Percentiles rank a stretch among this genome's conserved stretches.
These are phyloP conservation scores for Dinoponera quadriceps DNA, from an alignment of 1,140 invertebrate genomes.

Conservation along the genomic window DNA sequence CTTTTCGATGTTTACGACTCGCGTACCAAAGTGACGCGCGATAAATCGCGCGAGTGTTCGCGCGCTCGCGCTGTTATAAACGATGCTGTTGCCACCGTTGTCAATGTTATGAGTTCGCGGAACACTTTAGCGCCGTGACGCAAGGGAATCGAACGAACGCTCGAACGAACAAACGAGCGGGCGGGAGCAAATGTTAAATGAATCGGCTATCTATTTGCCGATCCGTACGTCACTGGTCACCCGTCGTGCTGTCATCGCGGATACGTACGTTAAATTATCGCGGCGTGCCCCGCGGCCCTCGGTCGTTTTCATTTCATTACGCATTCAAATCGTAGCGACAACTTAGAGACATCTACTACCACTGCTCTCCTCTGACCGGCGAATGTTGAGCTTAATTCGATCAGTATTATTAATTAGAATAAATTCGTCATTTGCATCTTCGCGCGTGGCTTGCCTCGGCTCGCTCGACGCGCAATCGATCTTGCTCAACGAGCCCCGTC, in stretches of 20 bases:
- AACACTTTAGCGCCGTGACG: constrained; percentile 64
- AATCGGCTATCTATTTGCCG: constrained; percentile 63
- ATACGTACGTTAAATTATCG: constrained; percentile 13
- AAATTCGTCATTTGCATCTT: constrained; percentile 10
- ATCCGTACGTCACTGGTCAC: constrained; percentile 21
- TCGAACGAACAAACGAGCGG: constrained; percentile 18
- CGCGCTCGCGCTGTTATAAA: constrained; percentile 44
- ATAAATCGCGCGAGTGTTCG: constrained; percentile 28
- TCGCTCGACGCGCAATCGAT: neutral
- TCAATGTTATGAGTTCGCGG: constrained; percentile 71
- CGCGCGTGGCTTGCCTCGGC: neutral
- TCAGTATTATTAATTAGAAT: constrained; percentile 25
- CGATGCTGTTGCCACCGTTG: constrained; percentile 64
- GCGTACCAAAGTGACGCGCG: constrained; percentile 17
- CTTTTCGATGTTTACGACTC: constrained; percentile 29
- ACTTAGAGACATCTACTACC: neutral
- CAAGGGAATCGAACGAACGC: constrained; percentile 57
- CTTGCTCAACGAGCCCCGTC: neutral
- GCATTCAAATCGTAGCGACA: neutral
- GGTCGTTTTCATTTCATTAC: neutral
- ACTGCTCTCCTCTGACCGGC: too few species aligned
- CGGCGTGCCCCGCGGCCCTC: neutral
- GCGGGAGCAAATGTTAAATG: constrained; percentile 69
- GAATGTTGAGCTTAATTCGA: too few species aligned
- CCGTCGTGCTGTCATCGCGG: constrained; percentile 24